Conservation (phyloP, 2,888 invertebrate genomes). For the Apodemia mormo region DNA sequence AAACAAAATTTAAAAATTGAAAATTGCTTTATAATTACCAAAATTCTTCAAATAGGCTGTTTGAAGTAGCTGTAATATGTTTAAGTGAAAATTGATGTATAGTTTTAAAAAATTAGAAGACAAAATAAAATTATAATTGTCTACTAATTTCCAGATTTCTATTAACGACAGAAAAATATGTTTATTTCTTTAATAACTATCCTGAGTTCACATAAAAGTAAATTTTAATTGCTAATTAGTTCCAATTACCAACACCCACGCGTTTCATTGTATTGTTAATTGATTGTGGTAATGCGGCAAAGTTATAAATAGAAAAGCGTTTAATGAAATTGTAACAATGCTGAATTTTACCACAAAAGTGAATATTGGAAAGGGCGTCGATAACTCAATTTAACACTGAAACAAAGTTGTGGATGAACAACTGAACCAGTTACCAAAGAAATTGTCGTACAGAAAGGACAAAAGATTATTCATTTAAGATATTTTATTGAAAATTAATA, state of each 20-base stretch:
- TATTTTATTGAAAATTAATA: conserved; percentile 1
- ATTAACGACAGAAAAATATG: too few relatives aligned
- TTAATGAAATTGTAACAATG: conserved; percentile 6
- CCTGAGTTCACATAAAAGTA: not conserved
- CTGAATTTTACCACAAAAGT: conserved; percentile 3
- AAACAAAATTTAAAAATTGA: too few relatives aligned
- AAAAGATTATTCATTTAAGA: conserved; percentile 1
- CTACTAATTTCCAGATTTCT: too few relatives aligned
- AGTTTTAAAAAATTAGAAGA: too few relatives aligned
- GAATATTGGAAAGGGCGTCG: conserved; percentile 16
- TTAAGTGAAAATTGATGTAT: too few relatives aligned
- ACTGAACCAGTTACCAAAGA: conserved; percentile 3
- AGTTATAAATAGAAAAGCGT: conserved; percentile 17
- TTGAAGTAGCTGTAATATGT: too few relatives aligned
- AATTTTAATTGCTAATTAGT: not conserved
- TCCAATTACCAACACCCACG: conserved; percentile 1
- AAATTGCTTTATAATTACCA: too few relatives aligned
- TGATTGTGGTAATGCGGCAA: conserved; percentile 13
- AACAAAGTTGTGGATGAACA: conserved; percentile 8
- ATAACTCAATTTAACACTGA: conserved; percentile 11
- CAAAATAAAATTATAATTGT: too few relatives aligned
- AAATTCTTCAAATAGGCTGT: too few relatives aligned
- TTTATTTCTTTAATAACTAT: too few relatives aligned
- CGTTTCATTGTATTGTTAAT: conserved; percentile 4
- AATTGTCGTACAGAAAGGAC: not conserved